Percentiles rank a stretch among this genome's conserved stretches.
Evolutionary conservation across 2,888 invertebrate genomes (phyloP).

Genomic region (Drosophila parthenogenetica): DNA sequence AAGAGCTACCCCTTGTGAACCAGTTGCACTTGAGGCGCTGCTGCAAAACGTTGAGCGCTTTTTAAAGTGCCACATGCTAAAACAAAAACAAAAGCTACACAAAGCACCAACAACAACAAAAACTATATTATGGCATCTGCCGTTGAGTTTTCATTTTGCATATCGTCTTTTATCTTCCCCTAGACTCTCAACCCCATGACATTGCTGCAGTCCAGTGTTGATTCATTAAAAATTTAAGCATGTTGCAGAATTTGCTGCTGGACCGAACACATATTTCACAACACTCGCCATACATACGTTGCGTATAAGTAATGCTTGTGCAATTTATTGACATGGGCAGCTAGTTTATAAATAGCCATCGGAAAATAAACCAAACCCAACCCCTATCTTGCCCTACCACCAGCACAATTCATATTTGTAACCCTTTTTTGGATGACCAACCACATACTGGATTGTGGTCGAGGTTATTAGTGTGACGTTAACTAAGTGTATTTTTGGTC

Average conservation of each 20-base stretch:
- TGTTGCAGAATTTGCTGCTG: constrained; percentile 53
- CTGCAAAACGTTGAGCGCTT: constrained; percentile 49
- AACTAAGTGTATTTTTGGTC: constrained; percentile 28
- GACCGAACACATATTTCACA: constrained; percentile 18
- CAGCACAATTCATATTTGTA: constrained; percentile 2
- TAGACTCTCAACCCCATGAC: background rate
- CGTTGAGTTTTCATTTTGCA: constrained; percentile 14
- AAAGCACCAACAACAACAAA: constrained; percentile 14
- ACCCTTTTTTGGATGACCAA: constrained; percentile 13
- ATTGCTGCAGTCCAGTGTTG: constrained; percentile 20
- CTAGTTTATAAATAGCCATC: constrained; percentile 52
- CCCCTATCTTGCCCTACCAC: background rate
- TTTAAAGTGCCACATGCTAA: constrained; percentile 57
- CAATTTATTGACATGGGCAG: constrained; percentile 54
- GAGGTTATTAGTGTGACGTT: constrained; percentile 28
- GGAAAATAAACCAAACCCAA: constrained; percentile 7
- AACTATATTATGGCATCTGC: constrained; percentile 59
- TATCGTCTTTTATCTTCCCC: background rate
- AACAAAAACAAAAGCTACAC: background rate
- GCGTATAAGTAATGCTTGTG: constrained; percentile 56
- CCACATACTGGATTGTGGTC: constrained; percentile 43
- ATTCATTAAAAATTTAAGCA: constrained; percentile 60
- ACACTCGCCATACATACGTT: constrained; percentile 16
- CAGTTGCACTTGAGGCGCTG: constrained; percentile 74
- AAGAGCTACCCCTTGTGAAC: constrained; percentile 68